Conservation (phyloP, 2,888 invertebrate species). For the Synanthedon vespiformis region DNA sequence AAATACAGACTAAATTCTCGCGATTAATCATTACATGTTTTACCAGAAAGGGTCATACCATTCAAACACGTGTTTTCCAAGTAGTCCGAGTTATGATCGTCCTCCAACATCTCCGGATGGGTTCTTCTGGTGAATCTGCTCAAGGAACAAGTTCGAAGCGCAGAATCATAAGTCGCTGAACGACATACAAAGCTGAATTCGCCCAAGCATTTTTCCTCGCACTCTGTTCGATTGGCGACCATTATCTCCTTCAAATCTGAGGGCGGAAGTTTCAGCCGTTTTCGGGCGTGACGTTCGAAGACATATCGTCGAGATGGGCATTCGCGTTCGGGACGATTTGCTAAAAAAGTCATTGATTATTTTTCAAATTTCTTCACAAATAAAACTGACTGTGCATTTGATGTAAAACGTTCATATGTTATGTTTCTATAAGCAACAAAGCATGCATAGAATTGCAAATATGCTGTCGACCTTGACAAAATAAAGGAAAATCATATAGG, state of each 20-base stretch:
- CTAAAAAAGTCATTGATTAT: slow-evolving; percentile 23
- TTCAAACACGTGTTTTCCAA: slow-evolving; percentile 91
- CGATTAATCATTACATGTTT: too few species aligned
- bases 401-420: too few species aligned
- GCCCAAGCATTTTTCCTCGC: slow-evolving; percentile 89
- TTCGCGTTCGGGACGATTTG: slow-evolving; percentile 87
- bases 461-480: too few species aligned
- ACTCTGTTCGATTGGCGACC: slow-evolving; percentile 87
- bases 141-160: slow-evolving; percentile 81
- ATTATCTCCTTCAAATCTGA: slow-evolving; percentile 88
- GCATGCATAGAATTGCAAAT: too few species aligned
- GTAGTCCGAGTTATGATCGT: slow-evolving; percentile 89
- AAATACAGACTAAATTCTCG: too few species aligned
- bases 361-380: too few species aligned
- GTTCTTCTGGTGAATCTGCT: slow-evolving; percentile 87
- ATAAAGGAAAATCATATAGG: too few species aligned
- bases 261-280: slow-evolving; percentile 83
- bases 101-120: slow-evolving; percentile 85
- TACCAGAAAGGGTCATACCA: slow-evolving; percentile 58
- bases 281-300: slow-evolving; percentile 88
- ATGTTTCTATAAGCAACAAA: too few species aligned
- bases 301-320: slow-evolving; percentile 90
- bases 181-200: slow-evolving; percentile 91
- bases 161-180: slow-evolving; percentile 85
- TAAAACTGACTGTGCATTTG: background rate